These are phyloP conservation scores for Ephialtes manifestator DNA, from an alignment of 2,888 invertebrate species.

Conservation along the genomic window DNA sequence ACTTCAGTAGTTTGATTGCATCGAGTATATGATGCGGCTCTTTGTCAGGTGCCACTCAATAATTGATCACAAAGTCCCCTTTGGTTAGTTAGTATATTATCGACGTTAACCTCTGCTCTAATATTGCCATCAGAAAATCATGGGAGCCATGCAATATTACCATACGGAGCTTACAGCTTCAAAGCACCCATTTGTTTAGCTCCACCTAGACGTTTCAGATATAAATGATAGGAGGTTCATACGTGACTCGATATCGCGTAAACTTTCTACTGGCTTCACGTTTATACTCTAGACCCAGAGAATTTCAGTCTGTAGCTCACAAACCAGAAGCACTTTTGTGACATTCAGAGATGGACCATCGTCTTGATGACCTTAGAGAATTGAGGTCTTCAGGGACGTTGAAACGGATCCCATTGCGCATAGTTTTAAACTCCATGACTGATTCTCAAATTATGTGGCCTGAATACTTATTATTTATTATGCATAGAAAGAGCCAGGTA, in stretches of 20 bases:
- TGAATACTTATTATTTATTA: slow-evolving; percentile 26
- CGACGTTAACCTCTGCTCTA: neutral
- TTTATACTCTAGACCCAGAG: neutral
- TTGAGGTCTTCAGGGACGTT: slow-evolving; percentile 6
- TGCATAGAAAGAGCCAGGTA: too few species aligned
- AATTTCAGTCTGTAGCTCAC: neutral
- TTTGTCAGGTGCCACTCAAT: neutral
- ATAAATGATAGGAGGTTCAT: neutral
- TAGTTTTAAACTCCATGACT: slow-evolving; percentile 20
- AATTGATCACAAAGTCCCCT: neutral
- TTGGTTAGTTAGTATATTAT: neutral
- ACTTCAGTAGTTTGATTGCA: slow-evolving; percentile 4
- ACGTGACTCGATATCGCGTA: neutral
- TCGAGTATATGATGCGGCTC: neutral
- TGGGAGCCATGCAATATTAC: neutral
- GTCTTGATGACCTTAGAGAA: slow-evolving; percentile 29
- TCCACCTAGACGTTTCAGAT: neutral
- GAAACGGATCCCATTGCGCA: neutral
- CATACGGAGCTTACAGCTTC: neutral
- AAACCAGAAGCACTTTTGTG: slow-evolving; percentile 4
- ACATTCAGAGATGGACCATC: neutral
- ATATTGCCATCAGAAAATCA: neutral
- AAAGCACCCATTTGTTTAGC: neutral
- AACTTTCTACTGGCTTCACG: neutral
- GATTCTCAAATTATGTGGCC: slow-evolving; percentile 17